Base-by-base conservation (phyloP, 2,113 vertebrate genomes). In the Chaetura pelagica region DNA sequence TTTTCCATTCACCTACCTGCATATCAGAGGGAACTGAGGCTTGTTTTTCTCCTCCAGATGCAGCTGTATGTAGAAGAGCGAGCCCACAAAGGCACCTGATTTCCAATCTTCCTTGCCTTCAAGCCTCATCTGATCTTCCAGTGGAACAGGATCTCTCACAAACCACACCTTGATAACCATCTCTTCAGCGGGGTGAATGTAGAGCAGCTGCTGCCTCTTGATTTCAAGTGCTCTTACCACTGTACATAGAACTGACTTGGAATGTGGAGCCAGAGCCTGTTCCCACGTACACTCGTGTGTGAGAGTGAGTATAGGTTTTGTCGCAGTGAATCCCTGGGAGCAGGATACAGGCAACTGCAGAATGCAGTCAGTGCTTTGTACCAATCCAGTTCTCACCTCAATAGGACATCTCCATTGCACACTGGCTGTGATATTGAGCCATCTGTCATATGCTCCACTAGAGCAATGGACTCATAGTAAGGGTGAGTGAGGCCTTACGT, bases 21-120 rank as follows among this genome's bases (percentile, higher is more conserved):
- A 3, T 8, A 22, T 13, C 66, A 62, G 5, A 18, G 0, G 3
- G 51, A 58, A n/a, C 29, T 26, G 75, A 27, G 40, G 29, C n/a
- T 80, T 12, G 4, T 57, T 72, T 84, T 76, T 74, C 12, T 71
- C 40, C 42, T 93, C 77, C 44, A 99, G 99, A 99, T 99, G 99
- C 99, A 99, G 97, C 98, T 99, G 2, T 99, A 99, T 2, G 99
- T 99, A 63, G 99, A 99, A 93, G 99, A 99, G 71, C 97, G 99
- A 89, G 99, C 99, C 48, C 99, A 99, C 82, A 99, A 99, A 93
- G 97, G 97, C 66, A 98, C 98, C 84, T 99, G 98, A 98, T 78
- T 73, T 24, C 30, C 15, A 4, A 6, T 52, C 76, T 51, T 87
- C 75, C 18, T 40, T 90, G 82, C 72, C 78, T 95, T 92, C 77